These are phyloP conservation scores for Erpornis zantholeuca DNA, from an alignment of 2,113 vertebrate genomes.

Conservation along the genomic window DNA sequence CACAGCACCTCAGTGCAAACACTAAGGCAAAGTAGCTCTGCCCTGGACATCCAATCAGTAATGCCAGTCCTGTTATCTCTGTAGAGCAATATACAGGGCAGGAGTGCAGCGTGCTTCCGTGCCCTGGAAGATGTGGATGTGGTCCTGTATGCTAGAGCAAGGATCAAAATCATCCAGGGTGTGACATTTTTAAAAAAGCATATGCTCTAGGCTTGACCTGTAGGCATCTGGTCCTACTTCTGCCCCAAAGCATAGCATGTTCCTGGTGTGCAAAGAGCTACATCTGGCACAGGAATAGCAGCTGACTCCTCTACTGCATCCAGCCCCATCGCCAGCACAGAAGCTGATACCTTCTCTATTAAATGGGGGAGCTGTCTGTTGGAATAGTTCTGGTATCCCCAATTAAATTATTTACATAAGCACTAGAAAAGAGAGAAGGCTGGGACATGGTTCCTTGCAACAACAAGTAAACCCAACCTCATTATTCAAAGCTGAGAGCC, in stretches of 20 bases:
- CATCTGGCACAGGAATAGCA: not conserved
- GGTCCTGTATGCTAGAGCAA: not conserved
- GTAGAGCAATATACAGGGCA: not conserved
- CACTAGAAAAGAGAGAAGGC: not conserved
- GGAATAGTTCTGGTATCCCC: not conserved
- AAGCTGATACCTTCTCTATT: not conserved
- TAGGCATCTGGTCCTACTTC: not conserved
- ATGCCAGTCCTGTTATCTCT: not conserved
- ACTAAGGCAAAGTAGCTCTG: not conserved
- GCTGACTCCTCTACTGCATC: not conserved
- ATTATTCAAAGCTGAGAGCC: not conserved
- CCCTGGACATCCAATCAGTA: not conserved
- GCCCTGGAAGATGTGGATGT: not conserved
- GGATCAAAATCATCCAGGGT: not conserved
- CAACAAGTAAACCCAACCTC: not conserved
- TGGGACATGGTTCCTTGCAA: not conserved
- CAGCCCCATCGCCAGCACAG: not conserved
- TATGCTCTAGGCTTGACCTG: not conserved
- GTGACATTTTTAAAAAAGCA: not conserved
- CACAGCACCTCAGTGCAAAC: not conserved
- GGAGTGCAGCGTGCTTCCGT: fast-evolving
- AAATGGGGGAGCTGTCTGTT: not conserved
- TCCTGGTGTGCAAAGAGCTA: not conserved
- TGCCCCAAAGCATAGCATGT: fast-evolving
- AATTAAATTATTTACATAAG: not conserved